These are phyloP conservation scores for Linepithema humile DNA, from an alignment of 1,140 invertebrate genomes.

Conservation along the genomic window DNA sequence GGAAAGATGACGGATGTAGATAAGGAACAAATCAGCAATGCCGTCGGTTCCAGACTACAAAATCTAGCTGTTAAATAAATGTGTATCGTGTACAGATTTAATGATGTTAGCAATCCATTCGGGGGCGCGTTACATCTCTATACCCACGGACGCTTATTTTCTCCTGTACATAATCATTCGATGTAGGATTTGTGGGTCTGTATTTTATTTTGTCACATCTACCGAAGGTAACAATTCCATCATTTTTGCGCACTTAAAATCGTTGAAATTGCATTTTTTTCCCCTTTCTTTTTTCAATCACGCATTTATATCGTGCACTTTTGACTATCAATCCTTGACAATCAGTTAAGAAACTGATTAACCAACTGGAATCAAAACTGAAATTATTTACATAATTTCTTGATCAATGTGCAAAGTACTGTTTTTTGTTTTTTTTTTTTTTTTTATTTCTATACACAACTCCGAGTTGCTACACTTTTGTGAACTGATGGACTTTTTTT, in stretches of 20 bases:
- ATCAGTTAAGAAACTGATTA: background rate
- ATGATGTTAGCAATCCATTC: background rate
- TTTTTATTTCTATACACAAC: background rate
- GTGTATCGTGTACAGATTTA: constrained; percentile 39
- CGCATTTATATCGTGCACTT: background rate
- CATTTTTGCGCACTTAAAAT: background rate
- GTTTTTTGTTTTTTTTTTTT: background rate
- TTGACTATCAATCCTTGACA: constrained; percentile 10
- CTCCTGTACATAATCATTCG: constrained; percentile 43
- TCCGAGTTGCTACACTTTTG: background rate
- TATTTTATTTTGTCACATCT: background rate
- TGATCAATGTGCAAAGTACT: constrained; percentile 3
- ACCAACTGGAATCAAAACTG: background rate
- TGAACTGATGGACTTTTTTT: constrained; percentile 21
- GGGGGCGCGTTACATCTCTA: background rate
- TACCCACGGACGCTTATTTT: constrained; percentile 8
- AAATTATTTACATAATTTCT: constrained; percentile 7
- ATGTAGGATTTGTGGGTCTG: constrained; percentile 16
- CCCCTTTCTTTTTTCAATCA: background rate
- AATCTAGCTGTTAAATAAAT: constrained; percentile 78
- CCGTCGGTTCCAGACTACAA: constrained; percentile 76
- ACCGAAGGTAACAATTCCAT: background rate
- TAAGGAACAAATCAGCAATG: constrained; percentile 76
- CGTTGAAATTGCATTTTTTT: background rate
- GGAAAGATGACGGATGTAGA: constrained; percentile 76